phyloP scores from a whole-genome alignment of 2,113 vertebrate species.

The Dolichotis patagonum region DNA sequence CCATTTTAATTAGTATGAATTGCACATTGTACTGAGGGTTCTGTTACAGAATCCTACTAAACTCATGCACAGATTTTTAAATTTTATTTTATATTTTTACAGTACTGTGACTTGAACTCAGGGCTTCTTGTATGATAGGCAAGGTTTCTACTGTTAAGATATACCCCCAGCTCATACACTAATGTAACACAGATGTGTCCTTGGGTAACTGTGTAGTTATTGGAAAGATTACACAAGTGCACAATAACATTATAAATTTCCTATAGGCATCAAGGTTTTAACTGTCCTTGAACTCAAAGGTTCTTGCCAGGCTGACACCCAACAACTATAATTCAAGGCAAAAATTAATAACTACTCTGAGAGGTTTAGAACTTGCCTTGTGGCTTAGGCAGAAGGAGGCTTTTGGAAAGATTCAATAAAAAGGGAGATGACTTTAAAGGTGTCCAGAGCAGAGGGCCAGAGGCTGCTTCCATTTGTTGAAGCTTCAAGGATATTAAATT shows the following conservation, averaged over 20 bases:
- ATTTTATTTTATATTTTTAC: neutral
- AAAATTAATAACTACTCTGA: neutral
- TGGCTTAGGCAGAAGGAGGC: neutral
- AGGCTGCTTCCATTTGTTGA: neutral
- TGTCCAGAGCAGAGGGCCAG: neutral
- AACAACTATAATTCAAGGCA: neutral
- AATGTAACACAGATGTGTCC: neutral
- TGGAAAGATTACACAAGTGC: neutral
- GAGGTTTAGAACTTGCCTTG: neutral
- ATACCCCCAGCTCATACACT: neutral
- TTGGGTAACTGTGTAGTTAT: neutral
- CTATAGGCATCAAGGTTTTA: neutral
- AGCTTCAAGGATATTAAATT: neutral
- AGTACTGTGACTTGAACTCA: neutral
- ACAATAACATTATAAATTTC: neutral
- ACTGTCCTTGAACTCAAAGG: neutral
- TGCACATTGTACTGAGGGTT: neutral
- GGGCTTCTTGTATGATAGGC: neutral
- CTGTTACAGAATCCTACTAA: neutral
- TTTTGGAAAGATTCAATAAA: neutral
- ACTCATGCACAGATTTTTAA: neutral
- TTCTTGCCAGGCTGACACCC: neutral
- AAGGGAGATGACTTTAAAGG: neutral
- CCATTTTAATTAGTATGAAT: neutral
- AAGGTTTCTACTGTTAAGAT: neutral